Evolutionary conservation across 1,140 invertebrate genomes (phyloP), one percentile per base, ranked within the genome.

Genomic region (Caerostris extrusa): DNA sequence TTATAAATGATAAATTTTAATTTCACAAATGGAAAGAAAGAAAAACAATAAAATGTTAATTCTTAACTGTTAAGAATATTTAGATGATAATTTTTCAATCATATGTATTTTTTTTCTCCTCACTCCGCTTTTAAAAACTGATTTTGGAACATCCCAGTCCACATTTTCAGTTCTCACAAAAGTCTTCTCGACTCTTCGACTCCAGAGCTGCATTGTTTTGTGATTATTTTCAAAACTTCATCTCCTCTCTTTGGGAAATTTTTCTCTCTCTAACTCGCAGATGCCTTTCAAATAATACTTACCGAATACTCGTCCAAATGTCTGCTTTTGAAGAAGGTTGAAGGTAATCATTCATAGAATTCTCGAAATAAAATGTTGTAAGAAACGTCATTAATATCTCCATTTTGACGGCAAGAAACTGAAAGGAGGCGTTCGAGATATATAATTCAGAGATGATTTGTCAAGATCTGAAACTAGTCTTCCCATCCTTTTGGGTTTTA

Each of bases 361-460:
- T 91, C 14, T 82, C 8, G 57, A 58, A 61, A 57, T 56, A 61
- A 91, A 91, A 77, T 56, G 19, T 57, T 69, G 69, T 77, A 77
- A 71, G 71, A 60, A 91, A 82, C 19, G 58, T 91, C 89, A 91
- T 91, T 91, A 91, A 91, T 91, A 77, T 91, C 89, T 81, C 34
- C 89, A 5, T 56, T 91, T 91, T 91, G 89, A 91, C 69, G 89
- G 69, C 89, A 81, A 90, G 71, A 77, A 90, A 77, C 67, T 90
- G 69, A 58, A 82, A 91, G 89, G 69, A 50, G 69, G 53, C n/a
- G 71, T 61, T 81, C 69, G 14, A 91, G 56, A 91, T 91, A 81
- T 91, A 91, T 91, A 91, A 91, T 91, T 91, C 89, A 91, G 71
- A 17, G 19, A 60, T 60, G 89, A 91, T 91, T 82, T 91, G 89